Percentiles rank a stretch among this genome's conserved stretches.
Evolutionary conservation across 2,113 vertebrate genomes (phyloP).

Genomic region (Polypterus bichir): DNA sequence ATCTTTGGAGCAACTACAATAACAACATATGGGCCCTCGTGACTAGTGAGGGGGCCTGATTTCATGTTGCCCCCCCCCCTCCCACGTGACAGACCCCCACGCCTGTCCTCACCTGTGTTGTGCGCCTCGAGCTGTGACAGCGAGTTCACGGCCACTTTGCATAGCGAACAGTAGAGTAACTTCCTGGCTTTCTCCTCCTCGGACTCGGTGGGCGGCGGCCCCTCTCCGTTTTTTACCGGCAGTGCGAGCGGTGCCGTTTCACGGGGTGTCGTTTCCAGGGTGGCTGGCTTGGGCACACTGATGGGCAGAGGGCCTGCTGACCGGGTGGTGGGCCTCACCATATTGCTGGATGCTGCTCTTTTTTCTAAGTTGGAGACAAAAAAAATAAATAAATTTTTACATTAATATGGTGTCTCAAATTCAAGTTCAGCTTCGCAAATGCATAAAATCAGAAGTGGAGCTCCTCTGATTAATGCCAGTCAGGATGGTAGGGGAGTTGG

Average conservation of each 20-base stretch:
- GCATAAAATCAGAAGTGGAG: too few relatives aligned
- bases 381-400: slow-evolving; percentile 28
- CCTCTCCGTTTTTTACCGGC: slow-evolving; percentile 33
- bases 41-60: too few relatives aligned
- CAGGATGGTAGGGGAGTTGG: too few relatives aligned
- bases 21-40: too few relatives aligned
- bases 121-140: slow-evolving; percentile 92
- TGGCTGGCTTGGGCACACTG: slow-evolving; percentile 28
- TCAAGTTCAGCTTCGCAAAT: too few relatives aligned
- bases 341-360: slow-evolving; percentile 23
- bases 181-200: slow-evolving; percentile 97
- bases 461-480: too few relatives aligned
- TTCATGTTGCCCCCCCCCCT: too few relatives aligned
- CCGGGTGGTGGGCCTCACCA: background rate
- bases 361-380: slow-evolving; percentile 29
- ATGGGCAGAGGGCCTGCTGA: slow-evolving; percentile 19
- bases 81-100: too few relatives aligned
- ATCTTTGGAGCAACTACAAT: too few relatives aligned
- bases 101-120: slow-evolving; percentile 66
- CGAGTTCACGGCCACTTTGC: slow-evolving; percentile 97
- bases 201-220: slow-evolving; percentile 49
- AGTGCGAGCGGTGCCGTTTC: background rate
- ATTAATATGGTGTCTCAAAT: slow-evolving; percentile 18
- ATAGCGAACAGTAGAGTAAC: slow-evolving; percentile 91
- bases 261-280: slow-evolving; percentile 15